Evolutionary conservation across 1,140 invertebrate species (phyloP), one percentile per base, ranked within the genome.

Genomic region (Branchinecta lynchi): DNA sequence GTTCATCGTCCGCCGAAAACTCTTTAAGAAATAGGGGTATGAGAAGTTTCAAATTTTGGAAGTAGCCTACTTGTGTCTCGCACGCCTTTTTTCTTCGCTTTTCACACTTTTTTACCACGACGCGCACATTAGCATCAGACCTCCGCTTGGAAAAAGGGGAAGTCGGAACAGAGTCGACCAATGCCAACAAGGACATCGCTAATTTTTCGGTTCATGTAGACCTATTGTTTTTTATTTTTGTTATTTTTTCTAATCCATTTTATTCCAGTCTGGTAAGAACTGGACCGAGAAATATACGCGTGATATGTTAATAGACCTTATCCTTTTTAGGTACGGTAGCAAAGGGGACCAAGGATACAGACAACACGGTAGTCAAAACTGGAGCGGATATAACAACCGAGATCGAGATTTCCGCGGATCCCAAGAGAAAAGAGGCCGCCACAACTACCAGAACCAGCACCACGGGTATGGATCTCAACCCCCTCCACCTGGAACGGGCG

Each of bases 331-430:
- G 51, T 60, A 60, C 17, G 51, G 51, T 15, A 60, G 17, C 51
- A 60, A 60, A 20, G 51, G 51, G 12, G 51, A 60, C 51, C 51
- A 60, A 60, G 51, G 51, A 2, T 60, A 60, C 51, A 60, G 51
- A 60, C 51, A 60, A 60, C 51, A 60, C 17, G 51, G 51, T 20
- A 32, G 32, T 32, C 32, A 32, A 5, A 32, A 32, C 32, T 60
- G 51, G 51, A 20, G 51, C 12, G 51, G 51, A 60, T 12, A 20
- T 60, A 15, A 60, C 17, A 60, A 60, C 51, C 51, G 51, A 20
- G 51, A 60, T 20, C 51, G 51, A 20, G 51, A 60, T 20, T 60
- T 15, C 51, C 12, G 51, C 12, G 51, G 51, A 60, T 15, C 12
- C 17, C 51, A 60, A 60, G 51, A 60, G 12, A 60, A 60, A 60